These are phyloP conservation scores for Pseudorectes ferrugineus DNA, from an alignment of 2,113 vertebrate species.

Conservation along the genomic window DNA sequence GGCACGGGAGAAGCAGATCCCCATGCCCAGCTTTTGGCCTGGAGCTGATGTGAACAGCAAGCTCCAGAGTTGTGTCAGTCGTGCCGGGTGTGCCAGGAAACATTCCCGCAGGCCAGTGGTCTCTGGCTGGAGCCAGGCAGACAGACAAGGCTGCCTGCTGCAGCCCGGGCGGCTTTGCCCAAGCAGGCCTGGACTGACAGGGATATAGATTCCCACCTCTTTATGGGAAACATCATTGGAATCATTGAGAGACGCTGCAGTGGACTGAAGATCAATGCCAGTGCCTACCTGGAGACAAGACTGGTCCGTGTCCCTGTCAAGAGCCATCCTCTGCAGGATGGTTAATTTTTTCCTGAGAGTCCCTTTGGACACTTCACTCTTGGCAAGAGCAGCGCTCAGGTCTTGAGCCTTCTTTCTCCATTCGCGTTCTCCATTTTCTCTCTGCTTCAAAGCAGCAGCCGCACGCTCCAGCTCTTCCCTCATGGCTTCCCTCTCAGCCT, in stretches of 20 bases:
- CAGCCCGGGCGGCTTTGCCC: background rate
- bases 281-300: constrained; percentile 54
- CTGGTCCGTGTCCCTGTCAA: constrained; percentile 32
- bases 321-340: constrained; percentile 37
- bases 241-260: background rate
- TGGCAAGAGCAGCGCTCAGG: constrained; percentile 39
- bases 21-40: background rate
- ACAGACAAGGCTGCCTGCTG: background rate
- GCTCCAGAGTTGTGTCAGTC: background rate
- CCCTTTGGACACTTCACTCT: constrained; percentile 41
- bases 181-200: background rate
- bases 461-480: background rate
- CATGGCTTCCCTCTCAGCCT: background rate
- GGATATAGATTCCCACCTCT: background rate
- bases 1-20: background rate
- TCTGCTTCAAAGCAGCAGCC: constrained; percentile 44
- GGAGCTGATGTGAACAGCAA: background rate
- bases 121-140: background rate
- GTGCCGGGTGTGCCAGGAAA: background rate
- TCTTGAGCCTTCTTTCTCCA: constrained; percentile 66
- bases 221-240: background rate
- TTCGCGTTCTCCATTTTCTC: constrained; percentile 62
- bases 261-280: background rate
- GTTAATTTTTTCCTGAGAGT: constrained; percentile 43
- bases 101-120: background rate